These are phyloP conservation scores for Leguminivora glycinivorella DNA, from an alignment of 1,140 invertebrate species.

Conservation along the genomic window DNA sequence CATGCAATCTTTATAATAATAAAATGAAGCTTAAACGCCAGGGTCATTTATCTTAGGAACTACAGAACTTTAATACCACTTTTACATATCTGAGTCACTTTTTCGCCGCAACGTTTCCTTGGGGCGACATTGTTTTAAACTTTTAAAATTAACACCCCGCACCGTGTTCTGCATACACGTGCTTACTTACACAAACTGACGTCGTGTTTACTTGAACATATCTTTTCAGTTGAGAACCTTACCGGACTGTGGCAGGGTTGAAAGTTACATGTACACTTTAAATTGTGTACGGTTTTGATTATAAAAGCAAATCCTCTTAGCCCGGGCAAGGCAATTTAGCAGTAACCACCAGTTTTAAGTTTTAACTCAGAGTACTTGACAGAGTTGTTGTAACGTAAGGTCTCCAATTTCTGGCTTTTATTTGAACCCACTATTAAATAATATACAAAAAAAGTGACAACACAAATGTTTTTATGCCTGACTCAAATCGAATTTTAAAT, in stretches of 20 bases:
- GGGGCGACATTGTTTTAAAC: slow-evolving; percentile 25
- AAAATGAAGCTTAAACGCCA: neutral
- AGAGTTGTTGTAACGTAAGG: neutral
- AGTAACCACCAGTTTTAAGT: slow-evolving; percentile 8
- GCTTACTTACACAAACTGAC: slow-evolving; percentile 18
- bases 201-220: slow-evolving; percentile 21
- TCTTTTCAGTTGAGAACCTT: slow-evolving; percentile 9
- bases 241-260: neutral
- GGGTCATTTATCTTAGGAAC: no score
- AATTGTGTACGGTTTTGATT: slow-evolving; percentile 25
- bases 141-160: slow-evolving; percentile 27
- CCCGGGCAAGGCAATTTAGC: slow-evolving; percentile 15
- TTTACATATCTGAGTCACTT: neutral
- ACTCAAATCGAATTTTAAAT: no score
- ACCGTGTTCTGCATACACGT: slow-evolving; percentile 15
- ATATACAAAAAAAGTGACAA: no score
- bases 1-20: neutral
- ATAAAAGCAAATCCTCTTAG: slow-evolving; percentile 26
- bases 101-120: slow-evolving; percentile 15
- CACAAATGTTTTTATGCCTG: no score
- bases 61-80: no score
- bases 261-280: neutral
- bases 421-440: no score
- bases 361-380: neutral
- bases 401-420: neutral